Percentiles rank a stretch among this genome's conserved stretches.
These are phyloP conservation scores for Papilio dardanus DNA, from an alignment of 1,140 invertebrate genomes.

Conservation along the genomic window DNA sequence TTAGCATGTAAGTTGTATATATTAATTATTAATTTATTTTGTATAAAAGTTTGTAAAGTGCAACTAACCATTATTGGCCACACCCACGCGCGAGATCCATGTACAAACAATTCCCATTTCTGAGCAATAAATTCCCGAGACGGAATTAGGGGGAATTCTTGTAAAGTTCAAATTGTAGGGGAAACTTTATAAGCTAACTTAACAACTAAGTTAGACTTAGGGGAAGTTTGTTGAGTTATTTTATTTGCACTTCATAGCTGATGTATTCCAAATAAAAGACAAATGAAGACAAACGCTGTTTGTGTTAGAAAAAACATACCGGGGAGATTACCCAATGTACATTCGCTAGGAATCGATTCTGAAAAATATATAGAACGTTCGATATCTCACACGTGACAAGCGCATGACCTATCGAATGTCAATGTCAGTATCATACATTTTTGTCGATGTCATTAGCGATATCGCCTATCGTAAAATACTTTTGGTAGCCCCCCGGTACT, in stretches of 20 bases:
- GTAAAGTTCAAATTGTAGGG: conserved; percentile 13
- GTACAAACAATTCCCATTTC: conserved; percentile 15
- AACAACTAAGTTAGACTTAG: neutral
- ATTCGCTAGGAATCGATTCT: no score
- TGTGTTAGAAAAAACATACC: neutral
- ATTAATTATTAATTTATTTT: neutral
- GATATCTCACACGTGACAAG: no score
- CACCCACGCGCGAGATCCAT: neutral
- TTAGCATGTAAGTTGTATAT: no score
- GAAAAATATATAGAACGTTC: no score
- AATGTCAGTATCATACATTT: no score
- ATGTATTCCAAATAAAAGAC: neutral
- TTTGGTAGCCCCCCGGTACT: no score
- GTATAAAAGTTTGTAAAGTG: neutral
- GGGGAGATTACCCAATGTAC: no score
- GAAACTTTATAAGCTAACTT: conserved; percentile 21
- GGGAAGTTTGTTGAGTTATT: conserved; percentile 12
- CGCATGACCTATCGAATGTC: no score
- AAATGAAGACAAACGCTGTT: neutral
- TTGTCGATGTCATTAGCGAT: no score
- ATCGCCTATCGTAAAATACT: no score
- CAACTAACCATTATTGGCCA: neutral
- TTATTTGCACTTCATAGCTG: conserved; percentile 15
- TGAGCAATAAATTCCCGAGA: conserved; percentile 3
- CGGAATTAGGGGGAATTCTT: conserved; percentile 18